Evolutionary conservation across 2,113 vertebrate genomes (phyloP).

Genomic region (Tretioscincus oriximinensis): DNA sequence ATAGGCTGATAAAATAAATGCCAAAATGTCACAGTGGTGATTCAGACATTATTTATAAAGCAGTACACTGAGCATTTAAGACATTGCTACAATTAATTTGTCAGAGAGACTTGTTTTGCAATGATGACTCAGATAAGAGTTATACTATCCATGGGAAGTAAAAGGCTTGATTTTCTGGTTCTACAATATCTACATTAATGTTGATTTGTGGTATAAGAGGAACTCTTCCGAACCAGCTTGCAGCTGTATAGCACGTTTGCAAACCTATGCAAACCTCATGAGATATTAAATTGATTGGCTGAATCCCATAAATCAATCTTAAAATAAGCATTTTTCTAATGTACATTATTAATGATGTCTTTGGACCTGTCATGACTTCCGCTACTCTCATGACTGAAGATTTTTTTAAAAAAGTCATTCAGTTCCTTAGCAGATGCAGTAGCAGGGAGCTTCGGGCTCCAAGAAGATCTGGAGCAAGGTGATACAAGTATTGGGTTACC

Average conservation of each 20-base stretch:
- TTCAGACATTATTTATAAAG: background rate
- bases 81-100: accelerated
- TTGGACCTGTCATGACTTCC: too few species aligned
- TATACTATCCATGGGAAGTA: background rate
- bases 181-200: conserved; percentile 1
- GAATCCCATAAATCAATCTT: background rate
- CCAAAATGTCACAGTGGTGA: background rate
- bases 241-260: background rate
- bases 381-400: too few species aligned
- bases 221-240: background rate
- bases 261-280: background rate
- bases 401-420: too few species aligned
- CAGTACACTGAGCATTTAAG: too few species aligned
- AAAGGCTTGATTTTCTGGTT: background rate
- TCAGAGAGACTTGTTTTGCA: too few species aligned
- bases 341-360: too few species aligned
- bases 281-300: background rate
- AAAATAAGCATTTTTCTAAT: background rate
- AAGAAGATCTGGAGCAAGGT: too few species aligned
- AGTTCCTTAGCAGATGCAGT: too few species aligned
- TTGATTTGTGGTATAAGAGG: background rate
- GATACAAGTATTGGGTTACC: too few species aligned
- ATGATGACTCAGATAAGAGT: background rate
- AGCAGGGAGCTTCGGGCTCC: too few species aligned
- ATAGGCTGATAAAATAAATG: background rate